Percentiles rank a stretch among this genome's conserved stretches.
These are phyloP conservation scores for Urocitellus parryii DNA, from an alignment of 2,113 vertebrate species.

Conservation along the genomic window DNA sequence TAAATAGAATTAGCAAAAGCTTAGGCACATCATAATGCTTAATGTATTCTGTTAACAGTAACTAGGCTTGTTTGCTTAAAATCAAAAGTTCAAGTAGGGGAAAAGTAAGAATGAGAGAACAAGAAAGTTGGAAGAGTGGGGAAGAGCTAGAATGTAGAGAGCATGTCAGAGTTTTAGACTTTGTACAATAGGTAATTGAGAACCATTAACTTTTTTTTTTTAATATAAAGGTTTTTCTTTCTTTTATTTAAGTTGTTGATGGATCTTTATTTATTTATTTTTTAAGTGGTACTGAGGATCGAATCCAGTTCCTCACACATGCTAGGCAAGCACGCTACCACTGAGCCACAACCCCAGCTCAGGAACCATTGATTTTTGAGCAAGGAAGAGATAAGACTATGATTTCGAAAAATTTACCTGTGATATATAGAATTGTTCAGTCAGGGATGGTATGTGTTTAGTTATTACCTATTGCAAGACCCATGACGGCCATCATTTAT, in stretches of 20 bases:
- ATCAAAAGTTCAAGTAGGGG: not conserved
- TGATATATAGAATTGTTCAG: not conserved
- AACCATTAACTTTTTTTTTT: not conserved
- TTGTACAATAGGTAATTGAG: not conserved
- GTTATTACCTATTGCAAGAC: not conserved
- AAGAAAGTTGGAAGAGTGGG: not conserved
- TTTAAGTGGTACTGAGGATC: too few species aligned
- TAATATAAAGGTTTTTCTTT: too few species aligned
- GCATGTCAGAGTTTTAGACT: not conserved
- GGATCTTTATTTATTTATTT: not conserved
- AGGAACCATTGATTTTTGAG: slow-evolving; percentile 23
- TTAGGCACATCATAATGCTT: not conserved
- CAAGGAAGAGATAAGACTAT: not conserved
- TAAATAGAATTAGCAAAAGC: slow-evolving; percentile 22
- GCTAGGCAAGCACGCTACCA: too few species aligned
- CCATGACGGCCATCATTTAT: not conserved
- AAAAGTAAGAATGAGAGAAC: not conserved
- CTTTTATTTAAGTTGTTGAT: too few species aligned
- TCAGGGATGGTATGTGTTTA: not conserved
- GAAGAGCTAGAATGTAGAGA: not conserved
- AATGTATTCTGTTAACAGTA: not conserved
- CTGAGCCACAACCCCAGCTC: too few species aligned
- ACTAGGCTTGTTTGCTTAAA: slow-evolving; percentile 51
- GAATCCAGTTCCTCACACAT: too few species aligned
- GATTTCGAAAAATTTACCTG: not conserved